Evolutionary conservation across 2,888 invertebrate genomes (phyloP), one percentile per base, ranked within the genome.

Genomic region (Anagyrus pseudococci): DNA sequence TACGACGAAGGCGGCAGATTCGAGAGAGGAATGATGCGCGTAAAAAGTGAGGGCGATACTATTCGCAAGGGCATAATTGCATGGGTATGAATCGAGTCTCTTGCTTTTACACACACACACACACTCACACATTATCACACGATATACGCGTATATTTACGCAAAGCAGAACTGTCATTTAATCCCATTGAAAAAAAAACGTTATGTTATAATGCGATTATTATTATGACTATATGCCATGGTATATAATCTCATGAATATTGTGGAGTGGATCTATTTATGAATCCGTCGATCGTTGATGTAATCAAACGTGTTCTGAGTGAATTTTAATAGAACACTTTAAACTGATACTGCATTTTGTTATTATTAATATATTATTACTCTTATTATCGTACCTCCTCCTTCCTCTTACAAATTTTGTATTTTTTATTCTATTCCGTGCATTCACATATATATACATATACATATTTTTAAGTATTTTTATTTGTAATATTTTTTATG

Each of bases 281-380:
- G 73, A 77, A 72, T 73, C 73, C 74, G 75, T 76, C 75, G 73
- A 75, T 75, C 75, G 75, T 75, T 76, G 74, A 75, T 77, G 76
- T 77, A 77, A 77, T 76, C 76, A 76, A 76, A 76, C 69, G 75
- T 75, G 76, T 76, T 77, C 75, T 73, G 70, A 74, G 72, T 76
- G 75, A 77, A 74, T 75, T 76, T 77, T 73, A 75, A 76, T 76
- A 76, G 75, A 77, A 75, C 73, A 76, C 76, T 75, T 75, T 69
- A 73, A 75, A 75, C 70, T 69, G 61, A 61, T 25, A 41, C 8
- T 44, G 20, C 55, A 25, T 57, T 43, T 64, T n/a, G n/a, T n/a
- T n/a, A n/a, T n/a, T n/a, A n/a, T n/a, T n/a, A n/a, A n/a, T n/a
- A n/a, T n/a, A n/a, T n/a, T n/a, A n/a, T n/a, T n/a, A n/a, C n/a